Percentiles rank a stretch among this genome's conserved stretches.
Conservation (phyloP, 2,888 invertebrate species). For the Choristoneura rosaceana region DNA sequence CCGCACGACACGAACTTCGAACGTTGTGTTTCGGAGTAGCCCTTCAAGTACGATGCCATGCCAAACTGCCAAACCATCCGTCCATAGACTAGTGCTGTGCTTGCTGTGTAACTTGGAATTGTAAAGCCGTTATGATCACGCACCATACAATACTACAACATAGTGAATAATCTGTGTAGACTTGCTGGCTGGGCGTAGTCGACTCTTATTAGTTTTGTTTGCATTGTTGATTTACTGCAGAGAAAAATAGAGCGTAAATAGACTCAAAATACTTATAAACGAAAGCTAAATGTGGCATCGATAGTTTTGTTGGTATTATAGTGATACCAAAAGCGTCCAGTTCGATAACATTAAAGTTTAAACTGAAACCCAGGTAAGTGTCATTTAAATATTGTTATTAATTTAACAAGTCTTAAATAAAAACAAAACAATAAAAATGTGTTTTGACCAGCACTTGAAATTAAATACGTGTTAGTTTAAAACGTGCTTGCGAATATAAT, state of each 20-base stretch:
- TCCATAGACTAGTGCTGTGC: background rate
- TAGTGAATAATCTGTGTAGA: background rate
- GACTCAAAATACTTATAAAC: background rate
- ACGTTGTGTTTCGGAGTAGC: too few relatives aligned
- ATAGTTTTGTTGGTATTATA: background rate
- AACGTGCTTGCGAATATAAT: background rate
- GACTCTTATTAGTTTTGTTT: conserved; percentile 1
- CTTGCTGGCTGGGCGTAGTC: conserved; percentile 4
- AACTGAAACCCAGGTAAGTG: conserved; percentile 20
- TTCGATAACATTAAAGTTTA: conserved; percentile 1
- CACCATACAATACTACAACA: background rate
- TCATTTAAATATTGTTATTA: background rate
- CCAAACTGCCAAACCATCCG: too few relatives aligned
- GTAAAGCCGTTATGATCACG: background rate
- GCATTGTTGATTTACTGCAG: background rate
- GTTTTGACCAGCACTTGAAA: background rate
- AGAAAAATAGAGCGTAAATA: background rate
- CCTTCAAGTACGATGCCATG: too few relatives aligned
- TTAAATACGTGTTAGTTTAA: background rate
- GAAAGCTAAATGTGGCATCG: conserved; percentile 3
- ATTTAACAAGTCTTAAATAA: background rate
- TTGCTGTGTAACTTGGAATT: background rate
- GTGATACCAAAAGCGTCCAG: conserved; percentile 3
- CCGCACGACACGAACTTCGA: too few relatives aligned
- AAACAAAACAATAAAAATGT: conserved; percentile 7